Base-by-base conservation (phyloP, 2,888 invertebrate species). In the Drosophila neonasuta region DNA sequence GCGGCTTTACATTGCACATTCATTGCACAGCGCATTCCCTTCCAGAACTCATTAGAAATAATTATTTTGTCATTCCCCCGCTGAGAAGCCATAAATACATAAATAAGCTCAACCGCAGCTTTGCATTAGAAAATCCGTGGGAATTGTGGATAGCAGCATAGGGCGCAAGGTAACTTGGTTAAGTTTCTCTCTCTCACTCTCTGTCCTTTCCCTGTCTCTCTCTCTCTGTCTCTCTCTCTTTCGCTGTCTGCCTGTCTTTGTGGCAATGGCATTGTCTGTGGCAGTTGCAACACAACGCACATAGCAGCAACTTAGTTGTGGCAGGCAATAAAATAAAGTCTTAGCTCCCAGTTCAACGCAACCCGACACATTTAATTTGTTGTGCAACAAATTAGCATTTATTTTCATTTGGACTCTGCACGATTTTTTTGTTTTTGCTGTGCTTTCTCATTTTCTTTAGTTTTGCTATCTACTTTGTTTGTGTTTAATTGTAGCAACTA, bases 331-430 rank as follows among this genome's bases (percentile, higher is more conserved):
- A 81, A 82, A 81, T 81, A 84, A 75, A 81, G 84, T 81, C 81
- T 81, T 79, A 81, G 85, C 72, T 74, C 63, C 48, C 64, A 51
- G 78, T 65, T 62, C 65, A 55, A 54, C 65, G 60, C 62, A 64
- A 74, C 69, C 66, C 65, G 77, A 72, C 77, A 87, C 85, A 79
- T 81, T 85, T 88, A 89, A 89, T 90, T 89, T 89, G 89, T 90
- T 90, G 87, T 77, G 88, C 80, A 89, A 86, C 88, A 89, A 90
- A 90, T 88, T 89, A 89, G 84, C 88, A 90, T 90, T 88, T 79
- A 86, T 89, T 86, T 84, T 88, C 89, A 88, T 88, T 88, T 88
- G 74, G 48, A 74, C 52, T 69, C 66, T 56, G 64, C 74, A 41
- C 17, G 1, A 1, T 32, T 29, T 39, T 62, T 24, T 24, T 24